These are phyloP conservation scores for Eumaeus atala DNA, from an alignment of 1,140 invertebrate genomes.

Conservation along the genomic window DNA sequence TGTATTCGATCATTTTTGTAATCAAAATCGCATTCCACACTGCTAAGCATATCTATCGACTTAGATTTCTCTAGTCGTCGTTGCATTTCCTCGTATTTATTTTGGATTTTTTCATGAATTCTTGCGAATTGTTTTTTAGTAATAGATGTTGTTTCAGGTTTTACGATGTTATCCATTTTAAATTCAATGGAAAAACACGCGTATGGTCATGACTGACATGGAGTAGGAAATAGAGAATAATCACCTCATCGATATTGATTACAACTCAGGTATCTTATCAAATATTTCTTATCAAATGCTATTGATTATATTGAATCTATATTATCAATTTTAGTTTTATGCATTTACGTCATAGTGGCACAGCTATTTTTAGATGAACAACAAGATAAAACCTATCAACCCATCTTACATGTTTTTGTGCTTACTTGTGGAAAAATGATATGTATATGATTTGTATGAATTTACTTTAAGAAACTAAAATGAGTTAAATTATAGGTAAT, in stretches of 20 bases:
- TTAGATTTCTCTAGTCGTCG: conserved; percentile 54
- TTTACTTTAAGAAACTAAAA: too few relatives aligned
- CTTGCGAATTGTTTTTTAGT: conserved; percentile 43
- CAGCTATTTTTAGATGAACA: not conserved
- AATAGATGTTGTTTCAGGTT: conserved; percentile 19
- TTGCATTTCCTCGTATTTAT: conserved; percentile 60
- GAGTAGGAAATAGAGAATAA: conserved; percentile 10
- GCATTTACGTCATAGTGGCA: not conserved
- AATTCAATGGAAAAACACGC: not conserved
- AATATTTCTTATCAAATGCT: not conserved
- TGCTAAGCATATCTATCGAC: conserved; percentile 45
- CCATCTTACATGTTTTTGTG: conserved; percentile 16
- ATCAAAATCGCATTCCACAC: conserved; percentile 32
- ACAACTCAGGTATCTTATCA: conserved; percentile 5
- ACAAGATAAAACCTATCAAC: not conserved
- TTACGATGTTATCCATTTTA: conserved; percentile 29
- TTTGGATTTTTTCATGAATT: conserved; percentile 52
- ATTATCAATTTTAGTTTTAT: not conserved
- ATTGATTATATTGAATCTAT: conserved; percentile 6
- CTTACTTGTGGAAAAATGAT: too few relatives aligned
- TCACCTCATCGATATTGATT: conserved; percentile 11
- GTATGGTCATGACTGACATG: conserved; percentile 11
- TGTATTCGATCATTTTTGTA: conserved; percentile 31
- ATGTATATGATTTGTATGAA: too few relatives aligned
- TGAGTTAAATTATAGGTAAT: too few relatives aligned